A percentile compares a stretch with the other conserved stretches of the same genome.
These are phyloP conservation scores for Circaetus cinerascens DNA, from an alignment of 2,113 vertebrate species.

Conservation along the genomic window DNA sequence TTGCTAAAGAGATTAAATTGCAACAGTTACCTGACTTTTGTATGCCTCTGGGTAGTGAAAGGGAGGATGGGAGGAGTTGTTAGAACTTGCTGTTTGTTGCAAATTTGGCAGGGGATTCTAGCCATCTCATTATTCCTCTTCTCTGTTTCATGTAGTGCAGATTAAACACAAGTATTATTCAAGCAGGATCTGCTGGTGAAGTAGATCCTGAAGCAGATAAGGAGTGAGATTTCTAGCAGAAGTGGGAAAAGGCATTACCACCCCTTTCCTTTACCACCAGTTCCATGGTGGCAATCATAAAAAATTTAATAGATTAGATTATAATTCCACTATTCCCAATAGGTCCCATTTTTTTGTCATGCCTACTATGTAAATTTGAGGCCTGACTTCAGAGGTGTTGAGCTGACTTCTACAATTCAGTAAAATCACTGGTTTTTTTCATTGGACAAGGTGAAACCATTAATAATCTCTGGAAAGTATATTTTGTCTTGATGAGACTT, in stretches of 20 bases:
- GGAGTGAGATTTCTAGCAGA: neutral
- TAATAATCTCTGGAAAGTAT: neutral
- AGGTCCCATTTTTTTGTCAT: neutral
- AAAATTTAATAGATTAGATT: neutral
- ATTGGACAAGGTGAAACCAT: neutral
- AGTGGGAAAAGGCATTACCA: neutral
- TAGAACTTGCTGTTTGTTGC: neutral
- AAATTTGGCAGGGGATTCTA: neutral
- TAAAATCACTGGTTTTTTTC: neutral
- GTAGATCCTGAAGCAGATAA: neutral
- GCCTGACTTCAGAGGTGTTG: neutral
- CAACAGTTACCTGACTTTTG: neutral
- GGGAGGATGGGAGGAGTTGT: neutral
- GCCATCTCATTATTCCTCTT: neutral
- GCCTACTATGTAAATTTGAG: neutral
- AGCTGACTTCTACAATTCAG: neutral
- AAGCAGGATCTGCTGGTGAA: neutral
- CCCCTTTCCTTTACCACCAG: neutral
- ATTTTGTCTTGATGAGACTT: neutral
- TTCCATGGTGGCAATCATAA: neutral
- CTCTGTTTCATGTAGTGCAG: neutral
- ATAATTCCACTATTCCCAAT: neutral
- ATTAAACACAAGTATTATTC: neutral
- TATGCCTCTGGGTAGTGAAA: neutral
- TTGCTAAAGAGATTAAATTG: neutral